These are phyloP conservation scores for Scolopax mira DNA, from an alignment of 2,113 vertebrate genomes.

Conservation along the genomic window DNA sequence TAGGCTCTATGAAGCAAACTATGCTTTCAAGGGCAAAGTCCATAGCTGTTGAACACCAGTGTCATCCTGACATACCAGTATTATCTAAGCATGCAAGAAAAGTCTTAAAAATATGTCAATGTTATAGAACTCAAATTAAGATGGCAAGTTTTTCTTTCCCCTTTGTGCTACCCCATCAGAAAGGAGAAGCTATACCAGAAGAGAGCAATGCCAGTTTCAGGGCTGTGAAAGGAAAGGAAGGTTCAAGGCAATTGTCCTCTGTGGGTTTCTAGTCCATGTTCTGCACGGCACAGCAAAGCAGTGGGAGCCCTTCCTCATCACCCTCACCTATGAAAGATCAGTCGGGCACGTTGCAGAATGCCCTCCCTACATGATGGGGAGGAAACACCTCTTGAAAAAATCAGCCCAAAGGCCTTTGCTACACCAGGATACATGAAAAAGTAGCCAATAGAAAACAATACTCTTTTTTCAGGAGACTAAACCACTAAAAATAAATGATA, in stretches of 20 bases:
- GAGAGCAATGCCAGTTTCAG: not conserved
- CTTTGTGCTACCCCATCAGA: not conserved
- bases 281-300: rapidly evolving
- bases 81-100: not conserved
- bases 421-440: not conserved
- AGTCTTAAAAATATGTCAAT: not conserved
- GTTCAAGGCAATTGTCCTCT: not conserved
- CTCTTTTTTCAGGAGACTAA: not conserved
- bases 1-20: not conserved
- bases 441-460: not conserved
- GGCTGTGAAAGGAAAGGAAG: not conserved
- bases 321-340: not conserved
- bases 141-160: not conserved
- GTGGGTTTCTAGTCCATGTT: not conserved
- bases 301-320: not conserved
- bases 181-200: not conserved
- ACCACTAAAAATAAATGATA: not conserved
- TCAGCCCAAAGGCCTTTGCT: not conserved
- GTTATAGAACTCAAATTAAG: not conserved
- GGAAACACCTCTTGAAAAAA: not conserved
- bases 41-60: not conserved
- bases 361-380: not conserved
- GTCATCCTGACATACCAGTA: not conserved
- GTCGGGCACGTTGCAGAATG: not conserved
- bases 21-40: not conserved